These are phyloP conservation scores for Trissolcus japonicus DNA, from an alignment of 2,888 invertebrate genomes.

Conservation along the genomic window DNA sequence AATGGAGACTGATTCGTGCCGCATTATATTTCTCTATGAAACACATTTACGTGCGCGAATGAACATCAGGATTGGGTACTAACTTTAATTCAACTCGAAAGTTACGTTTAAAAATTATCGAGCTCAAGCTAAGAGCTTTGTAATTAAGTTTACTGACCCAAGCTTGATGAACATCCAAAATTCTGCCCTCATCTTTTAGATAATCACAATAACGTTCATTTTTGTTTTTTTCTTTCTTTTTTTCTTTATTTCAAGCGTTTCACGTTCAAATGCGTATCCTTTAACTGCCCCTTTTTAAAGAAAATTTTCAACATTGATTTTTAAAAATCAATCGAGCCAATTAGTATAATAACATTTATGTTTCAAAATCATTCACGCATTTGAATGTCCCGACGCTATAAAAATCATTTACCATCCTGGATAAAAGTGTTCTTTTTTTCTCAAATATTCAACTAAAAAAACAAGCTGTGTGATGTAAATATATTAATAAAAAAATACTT, in stretches of 20 bases:
- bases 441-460: constrained; percentile 18
- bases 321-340: constrained; percentile 9
- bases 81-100: background rate
- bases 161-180: background rate
- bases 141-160: too few relatives aligned
- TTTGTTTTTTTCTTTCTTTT: constrained; percentile 1
- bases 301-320: constrained; percentile 12
- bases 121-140: too few relatives aligned
- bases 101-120: background rate
- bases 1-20: constrained; percentile 57
- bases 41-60: constrained; percentile 26
- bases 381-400: constrained; percentile 31
- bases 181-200: background rate
- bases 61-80: constrained; percentile 23
- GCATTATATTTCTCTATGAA: constrained; percentile 54
- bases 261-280: constrained; percentile 24
- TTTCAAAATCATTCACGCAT: constrained; percentile 26
- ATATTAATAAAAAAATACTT: constrained; percentile 19
- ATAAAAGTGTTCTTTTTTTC: background rate
- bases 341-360: background rate
- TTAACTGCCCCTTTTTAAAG: constrained; percentile 21
- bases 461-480: constrained; percentile 46
- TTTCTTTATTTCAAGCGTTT: constrained; percentile 20
- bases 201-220: too few relatives aligned
- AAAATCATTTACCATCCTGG: constrained; percentile 14